A percentile compares a stretch with the other conserved stretches of the same genome.
Conservation (phyloP, 2,797 vertebrate genomes). For the Sebastes vulpes region DNA sequence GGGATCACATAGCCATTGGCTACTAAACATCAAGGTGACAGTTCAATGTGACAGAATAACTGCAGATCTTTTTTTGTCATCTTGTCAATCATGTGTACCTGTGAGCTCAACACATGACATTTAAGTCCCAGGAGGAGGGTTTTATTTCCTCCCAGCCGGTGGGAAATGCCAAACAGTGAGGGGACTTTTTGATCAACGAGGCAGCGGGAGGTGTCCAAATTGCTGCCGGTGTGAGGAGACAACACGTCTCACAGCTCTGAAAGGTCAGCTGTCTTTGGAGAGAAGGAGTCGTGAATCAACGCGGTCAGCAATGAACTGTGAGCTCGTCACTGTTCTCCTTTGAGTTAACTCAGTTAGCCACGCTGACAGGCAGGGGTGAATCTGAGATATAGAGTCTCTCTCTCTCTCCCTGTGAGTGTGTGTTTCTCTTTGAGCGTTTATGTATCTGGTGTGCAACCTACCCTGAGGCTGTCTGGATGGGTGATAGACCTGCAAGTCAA, state of each 20-base stretch:
- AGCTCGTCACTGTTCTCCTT: slow-evolving; percentile 13
- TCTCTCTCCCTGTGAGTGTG: neutral
- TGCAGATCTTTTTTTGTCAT: slow-evolving; percentile 12
- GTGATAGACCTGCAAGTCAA: slow-evolving; percentile 98
- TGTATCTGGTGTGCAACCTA: slow-evolving; percentile 70
- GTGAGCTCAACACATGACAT: slow-evolving; percentile 50
- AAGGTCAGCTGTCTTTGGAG: slow-evolving; percentile 69
- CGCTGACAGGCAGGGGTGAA: neutral
- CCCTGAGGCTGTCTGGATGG: slow-evolving; percentile 96
- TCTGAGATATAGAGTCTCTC: neutral
- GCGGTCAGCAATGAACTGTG: slow-evolving; percentile 30
- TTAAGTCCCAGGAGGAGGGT: slow-evolving; percentile 23
- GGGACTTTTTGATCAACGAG: slow-evolving; percentile 59
- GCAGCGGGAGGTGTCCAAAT: slow-evolving; percentile 46
- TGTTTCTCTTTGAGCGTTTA: neutral
- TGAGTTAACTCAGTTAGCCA: slow-evolving; percentile 2
- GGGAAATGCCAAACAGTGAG: slow-evolving; percentile 48
- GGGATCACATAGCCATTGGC: slow-evolving; percentile 6
- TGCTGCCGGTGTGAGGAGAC: slow-evolving; percentile 43
- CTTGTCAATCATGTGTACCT: slow-evolving; percentile 36
- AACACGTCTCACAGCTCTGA: slow-evolving; percentile 39
- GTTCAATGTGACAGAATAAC: slow-evolving; percentile 21
- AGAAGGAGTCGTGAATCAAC: slow-evolving; percentile 39
- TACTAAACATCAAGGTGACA: slow-evolving; percentile 31
- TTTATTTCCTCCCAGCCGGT: slow-evolving; percentile 27